Conservation (phyloP, 2,797 vertebrate genomes). For the Gallinago solitaria region DNA sequence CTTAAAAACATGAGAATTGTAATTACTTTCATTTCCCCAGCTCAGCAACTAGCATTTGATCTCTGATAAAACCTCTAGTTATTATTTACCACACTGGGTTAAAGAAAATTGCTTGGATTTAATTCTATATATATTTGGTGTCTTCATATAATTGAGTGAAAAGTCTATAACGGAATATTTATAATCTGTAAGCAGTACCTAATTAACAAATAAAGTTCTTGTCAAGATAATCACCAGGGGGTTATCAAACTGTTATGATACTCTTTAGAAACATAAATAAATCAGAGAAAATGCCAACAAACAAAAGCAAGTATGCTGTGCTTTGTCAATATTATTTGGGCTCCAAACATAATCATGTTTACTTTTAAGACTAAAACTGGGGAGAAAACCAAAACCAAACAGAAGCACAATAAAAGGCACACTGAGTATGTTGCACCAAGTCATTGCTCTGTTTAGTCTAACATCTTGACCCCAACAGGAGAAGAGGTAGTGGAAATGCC, state of each 20-base stretch:
- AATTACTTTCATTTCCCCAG: constrained; percentile 13
- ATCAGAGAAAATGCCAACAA: neutral
- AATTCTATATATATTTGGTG: neutral
- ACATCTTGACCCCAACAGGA: constrained; percentile 21
- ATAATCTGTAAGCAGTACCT: neutral
- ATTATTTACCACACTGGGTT: neutral
- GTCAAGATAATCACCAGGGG: neutral
- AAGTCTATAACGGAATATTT: constrained; percentile 2
- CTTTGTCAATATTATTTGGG: neutral
- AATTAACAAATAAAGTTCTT: constrained; percentile 30
- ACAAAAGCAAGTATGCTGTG: neutral
- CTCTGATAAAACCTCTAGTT: constrained; percentile 3
- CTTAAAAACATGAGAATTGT: neutral
- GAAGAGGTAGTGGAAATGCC: neutral
- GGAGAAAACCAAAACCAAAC: neutral
- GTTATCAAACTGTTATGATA: constrained; percentile 11
- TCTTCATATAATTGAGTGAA: neutral
- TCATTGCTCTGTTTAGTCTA: neutral
- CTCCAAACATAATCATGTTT: neutral
- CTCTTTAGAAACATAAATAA: neutral
- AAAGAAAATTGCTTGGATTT: constrained; percentile 29
- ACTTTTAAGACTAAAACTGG: neutral
- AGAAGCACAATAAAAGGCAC: neutral
- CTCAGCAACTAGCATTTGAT: constrained; percentile 12
- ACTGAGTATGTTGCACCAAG: neutral